Evolutionary conservation across 2,113 vertebrate species (phyloP), one percentile per base, ranked within the genome.

Genomic region (Solea solea): DNA sequence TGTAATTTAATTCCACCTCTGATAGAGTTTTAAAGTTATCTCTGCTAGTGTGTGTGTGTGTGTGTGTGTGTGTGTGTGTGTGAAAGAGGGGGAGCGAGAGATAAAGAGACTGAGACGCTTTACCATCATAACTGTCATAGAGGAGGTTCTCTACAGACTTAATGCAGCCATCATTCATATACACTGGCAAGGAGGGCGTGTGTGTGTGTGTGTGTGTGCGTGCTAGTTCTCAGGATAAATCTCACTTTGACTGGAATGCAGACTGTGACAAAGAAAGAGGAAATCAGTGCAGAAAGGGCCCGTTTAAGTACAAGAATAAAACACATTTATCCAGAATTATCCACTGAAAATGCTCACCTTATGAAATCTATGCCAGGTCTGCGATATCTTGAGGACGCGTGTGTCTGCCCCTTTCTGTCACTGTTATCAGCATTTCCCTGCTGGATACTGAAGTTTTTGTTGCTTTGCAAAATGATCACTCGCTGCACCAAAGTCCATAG

Each of bases 111-210:
- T 53, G 45, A 78, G 71, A 71, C 85, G 80, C 46, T 90, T 90
- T 89, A 90, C 68, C 78, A 87, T 90, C 77, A 86, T 89, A 86
- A 88, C 75, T 88, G 85, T 89, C 87, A 88, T 14, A 63, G 61
- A 72, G 27, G 60, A 83, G 70, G 56, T 82, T 80, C 75, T 86
- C 67, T 67, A 78, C 73, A 41, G 76, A 67, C 85, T 64, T 86
- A 90, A 89, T 89, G 87, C 71, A 76, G 59, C 75, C 72, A 90
- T 90, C 86, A 68, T 56, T 89, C 82, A 84, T 79, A 83, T 3
- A 69, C 62, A 65, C 70, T 80, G 81, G 58, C 67, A 63, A 5
- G 16, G 45, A 66, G 28, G 48, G 60, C 70, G 14, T 83, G 12
- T 65, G 28, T 63, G 65, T 61, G 52, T 51, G 59, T 61, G 61